phyloP scores from a whole-genome alignment of 2,888 invertebrate genomes.

The Zonitis immaculata region DNA sequence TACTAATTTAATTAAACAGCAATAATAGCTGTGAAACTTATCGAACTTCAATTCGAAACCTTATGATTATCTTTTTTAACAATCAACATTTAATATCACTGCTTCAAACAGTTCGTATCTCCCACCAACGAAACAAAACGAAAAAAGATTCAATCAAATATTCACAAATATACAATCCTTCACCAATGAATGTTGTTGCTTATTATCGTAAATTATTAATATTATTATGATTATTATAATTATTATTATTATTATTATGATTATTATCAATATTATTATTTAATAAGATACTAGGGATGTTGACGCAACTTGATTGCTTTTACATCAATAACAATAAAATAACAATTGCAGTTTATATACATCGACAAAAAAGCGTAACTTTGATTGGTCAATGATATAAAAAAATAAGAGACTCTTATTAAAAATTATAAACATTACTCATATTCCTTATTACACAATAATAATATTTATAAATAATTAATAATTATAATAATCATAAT shows the following conservation, averaged over 20 bases:
- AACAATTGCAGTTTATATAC: slow-evolving; percentile 50
- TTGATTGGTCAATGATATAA: slow-evolving; percentile 52
- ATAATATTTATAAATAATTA: background rate
- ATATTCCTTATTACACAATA: background rate
- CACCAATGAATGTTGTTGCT: slow-evolving; percentile 34
- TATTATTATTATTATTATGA: background rate
- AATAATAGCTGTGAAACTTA: background rate
- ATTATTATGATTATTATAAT: background rate
- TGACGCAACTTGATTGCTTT: slow-evolving; percentile 39
- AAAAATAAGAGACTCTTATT: slow-evolving; percentile 35
- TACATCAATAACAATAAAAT: slow-evolving; percentile 47
- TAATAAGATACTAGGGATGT: slow-evolving; percentile 42
- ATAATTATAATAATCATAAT: slow-evolving; percentile 17
- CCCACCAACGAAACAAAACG: slow-evolving; percentile 24
- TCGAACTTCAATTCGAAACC: background rate
- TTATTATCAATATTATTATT: slow-evolving; percentile 8
- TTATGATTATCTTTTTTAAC: slow-evolving; percentile 2
- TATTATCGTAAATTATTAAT: no score
- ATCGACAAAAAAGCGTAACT: slow-evolving; percentile 49
- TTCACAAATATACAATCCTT: slow-evolving; percentile 50
- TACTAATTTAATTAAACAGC: slow-evolving; percentile 7
- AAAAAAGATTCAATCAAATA: slow-evolving; percentile 36
- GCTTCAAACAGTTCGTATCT: slow-evolving; percentile 38
- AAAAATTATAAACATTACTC: background rate
- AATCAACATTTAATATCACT: slow-evolving; percentile 25